Conservation (phyloP, 2,113 vertebrate genomes). For the Tyto alba region DNA sequence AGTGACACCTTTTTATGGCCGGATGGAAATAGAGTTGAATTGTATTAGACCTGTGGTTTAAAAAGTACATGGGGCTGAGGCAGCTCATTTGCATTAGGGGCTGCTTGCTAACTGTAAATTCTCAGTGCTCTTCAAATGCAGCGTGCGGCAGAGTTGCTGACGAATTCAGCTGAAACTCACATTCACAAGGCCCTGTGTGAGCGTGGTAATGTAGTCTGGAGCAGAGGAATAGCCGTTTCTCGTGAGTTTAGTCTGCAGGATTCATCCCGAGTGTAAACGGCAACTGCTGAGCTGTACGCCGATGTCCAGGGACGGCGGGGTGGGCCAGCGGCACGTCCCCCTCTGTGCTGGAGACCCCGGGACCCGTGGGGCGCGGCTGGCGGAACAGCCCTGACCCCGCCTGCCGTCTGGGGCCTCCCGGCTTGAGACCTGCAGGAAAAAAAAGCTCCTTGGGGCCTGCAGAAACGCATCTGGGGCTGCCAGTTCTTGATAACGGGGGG, state of each 20-base stretch:
- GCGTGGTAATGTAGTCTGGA: not conserved
- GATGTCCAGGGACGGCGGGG: not conserved
- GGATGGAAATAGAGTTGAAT: not conserved
- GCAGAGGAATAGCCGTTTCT: not conserved
- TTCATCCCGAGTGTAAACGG: not conserved
- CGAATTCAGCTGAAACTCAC: not conserved
- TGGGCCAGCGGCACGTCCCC: accelerated
- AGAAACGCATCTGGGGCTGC: not conserved
- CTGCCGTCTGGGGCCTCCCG: accelerated
- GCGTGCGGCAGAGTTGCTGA: not conserved
- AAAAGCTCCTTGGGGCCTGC: accelerated
- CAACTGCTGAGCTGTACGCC: not conserved
- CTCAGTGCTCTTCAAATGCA: not conserved
- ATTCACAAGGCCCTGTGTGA: accelerated
- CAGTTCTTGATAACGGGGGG: not conserved
- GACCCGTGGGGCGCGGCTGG: accelerated
- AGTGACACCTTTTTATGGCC: accelerated
- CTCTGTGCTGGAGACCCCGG: accelerated
- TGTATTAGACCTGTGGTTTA: not conserved
- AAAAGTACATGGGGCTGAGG: not conserved
- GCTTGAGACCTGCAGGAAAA: not conserved
- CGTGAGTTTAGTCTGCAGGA: not conserved
- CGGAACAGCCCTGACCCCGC: not conserved
- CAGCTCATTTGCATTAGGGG: not conserved
- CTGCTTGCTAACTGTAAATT: not conserved